Conservation (phyloP, 1,140 invertebrate species). For the Conus ventricosus region DNA sequence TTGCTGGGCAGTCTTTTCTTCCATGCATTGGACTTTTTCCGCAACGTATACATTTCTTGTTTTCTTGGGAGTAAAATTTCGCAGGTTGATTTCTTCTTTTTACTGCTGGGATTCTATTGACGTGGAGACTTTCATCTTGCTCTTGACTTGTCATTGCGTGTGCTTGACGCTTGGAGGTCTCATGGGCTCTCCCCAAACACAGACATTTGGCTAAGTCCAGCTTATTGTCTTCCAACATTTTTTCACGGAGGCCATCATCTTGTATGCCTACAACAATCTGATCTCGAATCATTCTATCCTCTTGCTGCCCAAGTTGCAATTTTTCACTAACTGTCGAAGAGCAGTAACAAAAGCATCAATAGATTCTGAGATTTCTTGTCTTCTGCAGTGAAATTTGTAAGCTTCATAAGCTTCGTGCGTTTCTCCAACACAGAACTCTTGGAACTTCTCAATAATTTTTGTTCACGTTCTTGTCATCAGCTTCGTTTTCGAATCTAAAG, state of each 20-base stretch:
- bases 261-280: background rate
- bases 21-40: background rate
- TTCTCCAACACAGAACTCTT: conserved; percentile 4
- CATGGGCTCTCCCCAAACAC: too few species aligned
- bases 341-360: background rate
- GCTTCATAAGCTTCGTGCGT: background rate
- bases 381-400: background rate
- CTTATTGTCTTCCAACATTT: background rate
- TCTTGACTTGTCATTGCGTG: background rate
- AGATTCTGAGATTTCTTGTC: background rate
- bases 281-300: background rate
- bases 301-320: too few species aligned
- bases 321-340: background rate
- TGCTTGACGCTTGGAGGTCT: background rate
- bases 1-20: conserved; percentile 12
- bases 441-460: background rate
- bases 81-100: too few species aligned
- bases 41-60: background rate
- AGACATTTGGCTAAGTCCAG: background rate
- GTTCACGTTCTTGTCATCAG: background rate
- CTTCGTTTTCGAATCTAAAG: background rate
- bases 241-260: background rate
- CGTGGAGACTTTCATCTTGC: too few species aligned
- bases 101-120: too few species aligned
- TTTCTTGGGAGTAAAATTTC: too few species aligned